A percentile compares a stretch with the other conserved stretches of the same genome.
These are phyloP conservation scores for Eueides isabella DNA, from an alignment of 1,140 invertebrate species.

Conservation along the genomic window DNA sequence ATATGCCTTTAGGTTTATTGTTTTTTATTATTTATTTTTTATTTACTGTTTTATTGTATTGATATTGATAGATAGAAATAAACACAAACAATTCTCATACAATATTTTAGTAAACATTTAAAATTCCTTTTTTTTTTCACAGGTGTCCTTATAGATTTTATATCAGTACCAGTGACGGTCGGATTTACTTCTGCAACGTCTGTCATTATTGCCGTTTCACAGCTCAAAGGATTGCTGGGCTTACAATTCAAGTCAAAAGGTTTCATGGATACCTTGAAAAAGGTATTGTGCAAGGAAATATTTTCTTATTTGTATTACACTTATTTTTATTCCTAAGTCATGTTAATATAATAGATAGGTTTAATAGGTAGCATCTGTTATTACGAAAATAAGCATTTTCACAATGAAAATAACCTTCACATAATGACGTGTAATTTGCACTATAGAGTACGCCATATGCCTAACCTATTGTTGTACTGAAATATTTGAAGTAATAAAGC, in stretches of 20 bases:
- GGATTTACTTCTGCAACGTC: constrained; percentile 97
- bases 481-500: not conserved
- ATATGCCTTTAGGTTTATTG: too few relatives aligned
- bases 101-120: too few relatives aligned
- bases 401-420: not conserved
- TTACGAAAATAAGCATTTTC: constrained; percentile 2
- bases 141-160: constrained; percentile 97
- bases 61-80: too few relatives aligned
- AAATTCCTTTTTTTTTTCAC: constrained; percentile 32
- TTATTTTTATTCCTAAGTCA: not conserved
- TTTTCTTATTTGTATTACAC: not conserved
- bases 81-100: too few relatives aligned
- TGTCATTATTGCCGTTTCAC: constrained; percentile 94
- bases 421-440: not conserved
- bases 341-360: not conserved
- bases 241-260: constrained; percentile 88
- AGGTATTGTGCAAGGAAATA: constrained; percentile 72
- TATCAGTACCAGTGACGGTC: constrained; percentile 95
- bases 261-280: constrained; percentile 86
- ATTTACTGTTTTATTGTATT: too few relatives aligned
- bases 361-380: not conserved
- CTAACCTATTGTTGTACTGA: too few relatives aligned
- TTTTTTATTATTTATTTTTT: too few relatives aligned
- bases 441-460: not conserved
- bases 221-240: constrained; percentile 92